Base-by-base conservation (phyloP, 2,888 invertebrate species). In the Leucania comma region DNA sequence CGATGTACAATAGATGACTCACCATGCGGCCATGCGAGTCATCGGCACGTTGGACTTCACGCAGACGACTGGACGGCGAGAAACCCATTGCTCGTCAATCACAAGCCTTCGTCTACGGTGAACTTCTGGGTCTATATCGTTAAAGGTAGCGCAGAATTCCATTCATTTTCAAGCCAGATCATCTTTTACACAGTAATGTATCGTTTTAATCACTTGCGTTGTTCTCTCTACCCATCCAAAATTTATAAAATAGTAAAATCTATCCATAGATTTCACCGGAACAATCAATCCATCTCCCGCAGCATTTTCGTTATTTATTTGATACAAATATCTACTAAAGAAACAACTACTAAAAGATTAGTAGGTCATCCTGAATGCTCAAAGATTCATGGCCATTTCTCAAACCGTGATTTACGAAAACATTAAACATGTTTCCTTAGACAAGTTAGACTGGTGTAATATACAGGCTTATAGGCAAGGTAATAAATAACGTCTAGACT, bases 401-500 rank as follows among this genome's bases (percentile, higher is more conserved):
- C 29, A 67, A 64, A 56, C 48, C 61, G 42, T 68, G 66, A 77
- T 80, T 80, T 78, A 78, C 59, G 74, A 56, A 80, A 80, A 78
- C 65, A 78, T 77, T 67, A 71, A 76, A 66, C 74, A 78, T 72
- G 58, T 76, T 80, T 53, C 50, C n/a, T 42, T 3, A 24, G 65
- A 60, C 64, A 65, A 71, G 58, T 70, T 29, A 68, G 53, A 63
- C 61, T 20, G n/a, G 20, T n/a, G n/a, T 74, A 74, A 81, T 74
- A 50, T 78, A 68, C 68, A 68, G 74, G 68, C 65, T 65, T 70
- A 78, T 53, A 61, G 61, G 20, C 69, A 56, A 53, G 1, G 58
- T 35, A 60, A 79, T 79, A 79, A 81, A 80, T 76, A 72, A 82
- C 26, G 68, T 76, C 76, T 75, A 79, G 76, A 53, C 68, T 48